A percentile compares a stretch with the other conserved stretches of the same genome.
These are phyloP conservation scores for Drosophila borborema DNA, from an alignment of 2,888 invertebrate genomes.

Conservation along the genomic window DNA sequence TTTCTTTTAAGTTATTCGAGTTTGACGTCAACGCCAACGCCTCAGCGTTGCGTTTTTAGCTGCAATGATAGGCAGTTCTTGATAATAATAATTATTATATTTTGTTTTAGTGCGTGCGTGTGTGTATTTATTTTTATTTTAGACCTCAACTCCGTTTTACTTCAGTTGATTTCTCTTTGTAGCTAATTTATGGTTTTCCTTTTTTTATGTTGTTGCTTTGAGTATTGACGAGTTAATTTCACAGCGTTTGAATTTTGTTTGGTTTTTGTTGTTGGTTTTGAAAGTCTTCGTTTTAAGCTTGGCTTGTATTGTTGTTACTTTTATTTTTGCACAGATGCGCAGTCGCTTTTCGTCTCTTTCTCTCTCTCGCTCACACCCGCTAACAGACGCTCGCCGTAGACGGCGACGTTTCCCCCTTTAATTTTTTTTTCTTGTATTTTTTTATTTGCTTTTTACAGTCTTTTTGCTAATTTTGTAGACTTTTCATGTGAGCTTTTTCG, in stretches of 20 bases:
- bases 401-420: conserved; percentile 28
- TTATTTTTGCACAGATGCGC: conserved; percentile 62
- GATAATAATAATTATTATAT: conserved; percentile 25
- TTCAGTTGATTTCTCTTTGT: conserved; percentile 58
- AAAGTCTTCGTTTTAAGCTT: conserved; percentile 79
- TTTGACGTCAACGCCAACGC: conserved; percentile 61
- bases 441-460: conserved; percentile 38
- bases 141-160: conserved; percentile 65
- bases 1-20: conserved; percentile 61
- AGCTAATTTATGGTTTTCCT: conserved; percentile 40
- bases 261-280: conserved; percentile 68
- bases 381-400: conserved; percentile 32
- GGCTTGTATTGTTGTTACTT: conserved; percentile 65
- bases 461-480: conserved; percentile 35
- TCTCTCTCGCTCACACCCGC: conserved; percentile 47
- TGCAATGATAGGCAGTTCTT: conserved; percentile 24
- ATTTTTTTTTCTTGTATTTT: conserved; percentile 11
- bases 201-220: conserved; percentile 69
- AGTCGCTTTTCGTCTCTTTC: conserved; percentile 64
- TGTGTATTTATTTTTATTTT: conserved; percentile 32
- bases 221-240: conserved; percentile 81
- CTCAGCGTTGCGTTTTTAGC: conserved; percentile 43
- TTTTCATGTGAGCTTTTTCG: conserved; percentile 46
- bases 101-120: conserved; percentile 57
- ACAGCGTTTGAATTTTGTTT: conserved; percentile 78